Conservation (phyloP, 2,888 invertebrate species). For the Neuroscelio doddi region DNA sequence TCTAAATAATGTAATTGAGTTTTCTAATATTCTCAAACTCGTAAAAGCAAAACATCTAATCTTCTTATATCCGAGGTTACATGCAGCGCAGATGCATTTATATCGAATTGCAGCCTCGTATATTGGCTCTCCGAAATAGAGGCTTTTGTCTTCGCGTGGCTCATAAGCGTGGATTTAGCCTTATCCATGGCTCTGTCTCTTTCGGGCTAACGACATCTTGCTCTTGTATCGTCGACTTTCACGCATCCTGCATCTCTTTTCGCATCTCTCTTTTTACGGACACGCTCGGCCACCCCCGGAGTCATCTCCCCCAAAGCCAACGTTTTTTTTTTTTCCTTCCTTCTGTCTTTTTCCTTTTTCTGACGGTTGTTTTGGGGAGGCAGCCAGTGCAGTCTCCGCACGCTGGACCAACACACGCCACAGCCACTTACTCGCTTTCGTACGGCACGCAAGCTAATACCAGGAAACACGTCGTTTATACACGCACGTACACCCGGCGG, state of each 20-base stretch:
- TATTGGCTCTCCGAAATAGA: constrained; percentile 66
- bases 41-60: constrained; percentile 55
- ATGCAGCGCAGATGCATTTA: constrained; percentile 64
- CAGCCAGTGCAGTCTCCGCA: constrained; percentile 56
- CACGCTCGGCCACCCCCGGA: constrained; percentile 66
- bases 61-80: constrained; percentile 57
- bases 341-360: constrained; percentile 25
- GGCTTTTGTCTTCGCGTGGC: constrained; percentile 69
- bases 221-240: constrained; percentile 37
- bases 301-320: constrained; percentile 60
- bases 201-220: constrained; percentile 27
- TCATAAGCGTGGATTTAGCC: constrained; percentile 69
- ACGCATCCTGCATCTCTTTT: constrained; percentile 36
- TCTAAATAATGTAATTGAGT: constrained; percentile 53
- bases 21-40: constrained; percentile 48
- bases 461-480: background rate
- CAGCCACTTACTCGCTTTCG: constrained; percentile 11
- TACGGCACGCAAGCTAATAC: background rate
- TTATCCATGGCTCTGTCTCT: constrained; percentile 54
- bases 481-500: constrained; percentile 5
- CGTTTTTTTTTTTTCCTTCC: constrained; percentile 43
- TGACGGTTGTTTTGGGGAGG: constrained; percentile 59
- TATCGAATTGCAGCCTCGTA: constrained; percentile 65
- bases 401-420: constrained; percentile 50
- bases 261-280: constrained; percentile 42